Conservation (phyloP, 2,797 vertebrate species). For the Nyctalus aviator region DNA sequence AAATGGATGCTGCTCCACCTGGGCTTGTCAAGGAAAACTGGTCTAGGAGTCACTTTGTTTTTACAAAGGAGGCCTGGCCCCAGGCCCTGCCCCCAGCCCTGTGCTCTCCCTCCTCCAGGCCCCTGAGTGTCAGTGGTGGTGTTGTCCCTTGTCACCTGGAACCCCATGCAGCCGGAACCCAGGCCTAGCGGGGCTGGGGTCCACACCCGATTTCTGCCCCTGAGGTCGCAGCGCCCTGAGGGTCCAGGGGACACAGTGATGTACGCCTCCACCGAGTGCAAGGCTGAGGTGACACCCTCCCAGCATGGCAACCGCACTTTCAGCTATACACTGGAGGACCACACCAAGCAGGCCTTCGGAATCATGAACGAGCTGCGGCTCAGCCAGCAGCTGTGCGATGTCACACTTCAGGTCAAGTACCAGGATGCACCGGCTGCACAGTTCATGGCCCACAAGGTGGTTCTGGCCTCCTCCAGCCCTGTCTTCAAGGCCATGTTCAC, state of each 20-base stretch:
- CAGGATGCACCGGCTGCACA: constrained; percentile 91
- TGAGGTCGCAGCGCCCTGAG: constrained; percentile 64
- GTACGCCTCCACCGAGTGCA: constrained; percentile 93
- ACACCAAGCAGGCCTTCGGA: constrained; percentile 94
- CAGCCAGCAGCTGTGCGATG: constrained; percentile 94
- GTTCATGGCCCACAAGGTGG: constrained; percentile 96
- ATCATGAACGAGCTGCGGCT: constrained; percentile 96
- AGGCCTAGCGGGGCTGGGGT: constrained; percentile 76
- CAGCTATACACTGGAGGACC: constrained; percentile 96
- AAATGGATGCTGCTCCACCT: neutral
- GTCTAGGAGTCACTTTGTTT: neutral
- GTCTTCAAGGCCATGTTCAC: constrained; percentile 98
- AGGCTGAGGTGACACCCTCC: constrained; percentile 96
- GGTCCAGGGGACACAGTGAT: constrained; percentile 80
- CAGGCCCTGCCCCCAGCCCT: constrained; percentile 31
- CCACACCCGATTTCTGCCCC: constrained; percentile 75
- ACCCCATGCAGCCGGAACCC: constrained; percentile 75
- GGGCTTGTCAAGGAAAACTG: neutral
- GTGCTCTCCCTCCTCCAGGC: constrained; percentile 66
- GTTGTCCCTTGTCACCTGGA: constrained; percentile 49
- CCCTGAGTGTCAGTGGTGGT: constrained; percentile 52
- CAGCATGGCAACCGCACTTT: constrained; percentile 93
- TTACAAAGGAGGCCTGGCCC: neutral
- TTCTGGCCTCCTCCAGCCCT: constrained; percentile 95
- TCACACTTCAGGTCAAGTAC: constrained; percentile 94